These are phyloP conservation scores for Platypus cylindrus DNA, from an alignment of 2,888 invertebrate species.

Conservation along the genomic window DNA sequence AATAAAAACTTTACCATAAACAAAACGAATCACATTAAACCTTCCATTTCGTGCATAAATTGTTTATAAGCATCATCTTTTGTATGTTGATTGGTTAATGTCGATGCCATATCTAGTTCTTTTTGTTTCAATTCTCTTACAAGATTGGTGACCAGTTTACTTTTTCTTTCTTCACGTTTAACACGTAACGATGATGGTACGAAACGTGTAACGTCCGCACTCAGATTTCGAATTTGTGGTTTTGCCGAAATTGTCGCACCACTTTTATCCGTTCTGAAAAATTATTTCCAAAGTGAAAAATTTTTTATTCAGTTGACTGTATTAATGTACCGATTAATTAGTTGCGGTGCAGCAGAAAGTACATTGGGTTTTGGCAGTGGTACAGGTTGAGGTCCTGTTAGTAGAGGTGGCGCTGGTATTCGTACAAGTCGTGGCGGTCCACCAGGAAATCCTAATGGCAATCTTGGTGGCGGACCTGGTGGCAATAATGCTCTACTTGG, in stretches of 20 bases:
- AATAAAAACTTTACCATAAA: not conserved
- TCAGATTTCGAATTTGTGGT: constrained; percentile 87
- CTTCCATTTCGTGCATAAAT: constrained; percentile 97
- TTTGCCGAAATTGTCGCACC: constrained; percentile 84
- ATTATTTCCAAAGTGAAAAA: not conserved
- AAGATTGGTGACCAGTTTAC: constrained; percentile 41
- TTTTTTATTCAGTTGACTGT: too few species aligned
- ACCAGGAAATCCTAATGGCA: constrained; percentile 39
- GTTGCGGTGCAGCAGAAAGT: constrained; percentile 68
- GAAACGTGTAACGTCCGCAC: constrained; percentile 90
- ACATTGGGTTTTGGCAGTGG: constrained; percentile 45
- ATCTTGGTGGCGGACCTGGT: constrained; percentile 43
- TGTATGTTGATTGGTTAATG: constrained; percentile 42
- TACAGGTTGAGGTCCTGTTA: constrained; percentile 12
- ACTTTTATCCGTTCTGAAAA: constrained; percentile 36
- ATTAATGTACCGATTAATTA: constrained; percentile 55
- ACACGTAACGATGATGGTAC: constrained; percentile 87
- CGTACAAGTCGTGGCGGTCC: constrained; percentile 39
- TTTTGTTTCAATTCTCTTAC: constrained; percentile 41
- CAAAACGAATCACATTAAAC: constrained; percentile 8
- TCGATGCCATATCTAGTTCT: constrained; percentile 32
- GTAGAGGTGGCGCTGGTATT: constrained; percentile 26
- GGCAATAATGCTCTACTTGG: constrained; percentile 37
- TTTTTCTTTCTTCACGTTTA: constrained; percentile 72
- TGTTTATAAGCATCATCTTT: constrained; percentile 98